Conservation (phyloP, 64 coral and sea anemone species). For the Porites lutea region DNA sequence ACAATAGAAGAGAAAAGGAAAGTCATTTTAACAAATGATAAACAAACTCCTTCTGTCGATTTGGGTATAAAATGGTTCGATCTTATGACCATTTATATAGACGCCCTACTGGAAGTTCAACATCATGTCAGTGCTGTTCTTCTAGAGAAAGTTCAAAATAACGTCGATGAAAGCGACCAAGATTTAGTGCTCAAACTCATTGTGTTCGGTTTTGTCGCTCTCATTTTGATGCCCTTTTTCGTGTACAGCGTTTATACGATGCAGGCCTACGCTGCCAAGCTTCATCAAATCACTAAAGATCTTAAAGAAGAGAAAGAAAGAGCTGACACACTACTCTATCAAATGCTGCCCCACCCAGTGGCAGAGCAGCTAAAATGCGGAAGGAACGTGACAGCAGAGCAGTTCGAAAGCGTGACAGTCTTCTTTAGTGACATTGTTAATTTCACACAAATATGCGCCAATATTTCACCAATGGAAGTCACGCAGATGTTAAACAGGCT, state of each 20-base stretch:
- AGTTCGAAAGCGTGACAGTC: conserved; percentile 80
- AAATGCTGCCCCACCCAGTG: conserved; percentile 75
- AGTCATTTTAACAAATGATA: conserved; percentile 58
- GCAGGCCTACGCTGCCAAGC: conserved; percentile 45
- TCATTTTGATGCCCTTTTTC: conserved; percentile 39
- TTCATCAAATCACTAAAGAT: conserved; percentile 32
- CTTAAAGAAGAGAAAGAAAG: conserved; percentile 58
- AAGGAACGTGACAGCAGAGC: conserved; percentile 43
- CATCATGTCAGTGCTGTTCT: conserved; percentile 7
- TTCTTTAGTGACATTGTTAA: conserved; percentile 78
- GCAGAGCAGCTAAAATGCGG: conserved; percentile 72
- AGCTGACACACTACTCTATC: conserved; percentile 48
- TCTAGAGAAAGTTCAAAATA: background rate
- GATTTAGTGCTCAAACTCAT: background rate
- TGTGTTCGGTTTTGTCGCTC: conserved; percentile 41
- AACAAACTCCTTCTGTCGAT: background rate
- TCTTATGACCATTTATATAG: conserved; percentile 64
- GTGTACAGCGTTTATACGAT: conserved; percentile 52
- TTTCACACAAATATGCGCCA: conserved; percentile 73
- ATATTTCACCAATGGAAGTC: conserved; percentile 59
- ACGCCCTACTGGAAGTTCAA: conserved; percentile 71
- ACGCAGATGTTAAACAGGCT: conserved; percentile 53
- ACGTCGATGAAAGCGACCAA: background rate
- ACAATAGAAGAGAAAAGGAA: conserved; percentile 37
- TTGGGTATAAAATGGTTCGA: conserved; percentile 53